A percentile compares a stretch with the other conserved stretches of the same genome.
phyloP scores from a whole-genome alignment of 2,113 vertebrate species.

The Promerops cafer region DNA sequence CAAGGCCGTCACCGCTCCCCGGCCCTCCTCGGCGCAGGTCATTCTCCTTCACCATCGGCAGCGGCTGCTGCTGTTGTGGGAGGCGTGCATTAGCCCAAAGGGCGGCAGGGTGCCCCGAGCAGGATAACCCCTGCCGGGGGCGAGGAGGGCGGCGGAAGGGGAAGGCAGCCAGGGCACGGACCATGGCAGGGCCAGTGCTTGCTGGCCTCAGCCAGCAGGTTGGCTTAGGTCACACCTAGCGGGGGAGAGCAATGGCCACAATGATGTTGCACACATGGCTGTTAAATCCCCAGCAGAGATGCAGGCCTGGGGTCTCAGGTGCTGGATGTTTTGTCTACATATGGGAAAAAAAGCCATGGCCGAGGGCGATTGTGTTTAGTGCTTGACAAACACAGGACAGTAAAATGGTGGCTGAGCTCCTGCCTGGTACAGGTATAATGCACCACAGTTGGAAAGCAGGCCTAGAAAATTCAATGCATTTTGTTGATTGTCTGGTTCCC shows the following conservation, averaged over 20 bases:
- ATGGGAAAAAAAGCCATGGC: not conserved
- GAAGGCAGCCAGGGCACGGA: not conserved
- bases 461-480: not conserved
- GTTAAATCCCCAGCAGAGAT: not conserved
- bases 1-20: fast-evolving
- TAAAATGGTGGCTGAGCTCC: not conserved
- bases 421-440: not conserved
- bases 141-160: not conserved
- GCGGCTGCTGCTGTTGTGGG: not conserved
- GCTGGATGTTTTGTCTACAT: not conserved
- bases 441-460: not conserved
- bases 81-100: not conserved
- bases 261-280: not conserved
- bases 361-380: not conserved
- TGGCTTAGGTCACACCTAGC: not conserved
- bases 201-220: not conserved
- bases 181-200: not conserved
- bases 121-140: too few relatives aligned
- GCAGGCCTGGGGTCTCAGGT: not conserved
- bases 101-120: not conserved
- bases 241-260: not conserved
- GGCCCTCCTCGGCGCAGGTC: not conserved
- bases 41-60: not conserved
- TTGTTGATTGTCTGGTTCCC: not conserved
- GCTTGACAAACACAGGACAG: not conserved